Conservation (phyloP, 1,140 invertebrate species). For the Papilio aristodemus region DNA sequence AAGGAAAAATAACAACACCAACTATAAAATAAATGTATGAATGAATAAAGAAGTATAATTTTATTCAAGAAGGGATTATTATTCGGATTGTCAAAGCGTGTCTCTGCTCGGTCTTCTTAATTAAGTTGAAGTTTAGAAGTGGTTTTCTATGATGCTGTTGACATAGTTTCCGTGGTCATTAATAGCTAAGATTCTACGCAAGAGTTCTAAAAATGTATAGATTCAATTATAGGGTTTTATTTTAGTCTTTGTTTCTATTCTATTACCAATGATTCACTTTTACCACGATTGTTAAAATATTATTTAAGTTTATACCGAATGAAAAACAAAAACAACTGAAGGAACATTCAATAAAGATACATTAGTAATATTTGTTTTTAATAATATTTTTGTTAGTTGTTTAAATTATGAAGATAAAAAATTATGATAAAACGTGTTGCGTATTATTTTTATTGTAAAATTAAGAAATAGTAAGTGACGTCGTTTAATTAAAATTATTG, state of each 20-base stretch:
- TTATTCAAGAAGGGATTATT: neutral
- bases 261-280: no score
- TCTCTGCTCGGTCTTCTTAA: conserved; percentile 8
- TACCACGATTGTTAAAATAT: no score
- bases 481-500: no score
- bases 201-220: neutral
- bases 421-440: no score
- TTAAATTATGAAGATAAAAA: no score
- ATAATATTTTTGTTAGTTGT: no score
- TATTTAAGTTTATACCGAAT: no score
- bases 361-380: no score
- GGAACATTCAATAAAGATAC: no score
- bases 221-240: neutral
- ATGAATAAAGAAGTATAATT: conserved; percentile 6
- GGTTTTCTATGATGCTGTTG: conserved; percentile 8
- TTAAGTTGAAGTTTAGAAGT: conserved; percentile 10
- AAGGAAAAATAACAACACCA: neutral
- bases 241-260: conserved; percentile 72
- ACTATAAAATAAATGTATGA: neutral
- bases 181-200: neutral
- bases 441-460: no score
- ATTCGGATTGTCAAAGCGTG: neutral
- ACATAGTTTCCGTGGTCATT: conserved; percentile 25
- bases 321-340: no score
- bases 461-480: no score